These are phyloP conservation scores for Montipora capitata DNA, from an alignment of 92 coral and sea anemone genomes.

Conservation along the genomic window DNA sequence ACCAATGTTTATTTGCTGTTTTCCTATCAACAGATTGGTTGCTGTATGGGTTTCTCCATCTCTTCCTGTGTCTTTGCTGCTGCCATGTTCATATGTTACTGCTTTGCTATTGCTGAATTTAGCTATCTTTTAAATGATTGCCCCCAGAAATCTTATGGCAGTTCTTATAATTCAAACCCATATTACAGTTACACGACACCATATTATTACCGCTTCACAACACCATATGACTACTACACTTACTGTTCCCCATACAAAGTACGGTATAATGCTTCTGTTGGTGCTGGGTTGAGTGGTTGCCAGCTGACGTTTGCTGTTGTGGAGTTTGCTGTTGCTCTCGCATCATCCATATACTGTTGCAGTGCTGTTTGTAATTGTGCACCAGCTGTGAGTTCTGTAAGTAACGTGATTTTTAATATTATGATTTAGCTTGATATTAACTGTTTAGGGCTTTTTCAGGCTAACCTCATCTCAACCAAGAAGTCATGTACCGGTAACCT, in stretches of 20 bases:
- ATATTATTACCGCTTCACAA: too few relatives aligned
- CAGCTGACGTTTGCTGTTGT: constrained; percentile 65
- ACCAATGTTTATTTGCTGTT: background rate
- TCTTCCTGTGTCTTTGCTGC: constrained; percentile 75
- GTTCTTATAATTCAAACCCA: background rate
- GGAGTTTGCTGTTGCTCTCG: constrained; percentile 78
- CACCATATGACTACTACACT: too few relatives aligned
- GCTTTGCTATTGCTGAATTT: constrained; percentile 57
- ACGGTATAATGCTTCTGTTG: constrained; percentile 23
- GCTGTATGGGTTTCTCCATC: constrained; percentile 86
- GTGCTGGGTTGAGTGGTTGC: constrained; percentile 67
- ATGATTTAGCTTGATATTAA: too few relatives aligned
- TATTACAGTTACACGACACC: background rate
- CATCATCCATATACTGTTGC: constrained; percentile 87
- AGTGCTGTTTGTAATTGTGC: constrained; percentile 63
- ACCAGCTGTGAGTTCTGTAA: constrained; percentile 26
- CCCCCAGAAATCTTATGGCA: background rate
- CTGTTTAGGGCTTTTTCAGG: too few relatives aligned
- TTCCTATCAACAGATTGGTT: constrained; percentile 70
- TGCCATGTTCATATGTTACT: constrained; percentile 71
- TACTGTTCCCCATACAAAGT: background rate
- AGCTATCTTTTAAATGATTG: background rate
- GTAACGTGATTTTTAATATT: background rate
- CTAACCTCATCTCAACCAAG: too few relatives aligned
- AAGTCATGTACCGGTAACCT: too few relatives aligned